A percentile compares a stretch with the other conserved stretches of the same genome.
Evolutionary conservation across 1,140 invertebrate species (phyloP).

Genomic region (Trichogramma pretiosum): DNA sequence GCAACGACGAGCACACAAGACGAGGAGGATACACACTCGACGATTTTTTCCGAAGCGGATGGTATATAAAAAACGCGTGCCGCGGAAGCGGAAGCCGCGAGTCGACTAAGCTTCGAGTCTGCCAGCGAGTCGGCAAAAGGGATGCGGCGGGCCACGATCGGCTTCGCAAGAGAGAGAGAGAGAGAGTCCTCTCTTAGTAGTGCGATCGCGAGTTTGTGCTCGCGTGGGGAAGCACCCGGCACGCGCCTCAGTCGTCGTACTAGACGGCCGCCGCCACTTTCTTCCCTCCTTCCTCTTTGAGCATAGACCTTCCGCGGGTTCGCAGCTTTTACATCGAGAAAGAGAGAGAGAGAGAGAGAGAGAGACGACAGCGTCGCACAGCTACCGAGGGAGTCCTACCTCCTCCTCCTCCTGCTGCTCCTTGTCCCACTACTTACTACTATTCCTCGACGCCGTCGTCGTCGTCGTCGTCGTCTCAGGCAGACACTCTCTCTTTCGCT

Average conservation of each 20-base stretch:
- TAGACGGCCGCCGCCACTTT: background rate
- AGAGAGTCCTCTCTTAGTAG: background rate
- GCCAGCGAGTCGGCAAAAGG: too few species aligned
- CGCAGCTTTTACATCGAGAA: too few species aligned
- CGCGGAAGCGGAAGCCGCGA: constrained; percentile 18
- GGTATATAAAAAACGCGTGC: constrained; percentile 11
- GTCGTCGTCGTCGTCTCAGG: background rate
- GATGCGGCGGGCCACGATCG: constrained; percentile 8
- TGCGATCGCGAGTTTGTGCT: background rate
- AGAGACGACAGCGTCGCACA: too few species aligned
- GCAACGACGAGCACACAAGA: too few species aligned
- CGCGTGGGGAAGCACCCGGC: background rate
- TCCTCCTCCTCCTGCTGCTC: background rate
- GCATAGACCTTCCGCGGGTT: too few species aligned
- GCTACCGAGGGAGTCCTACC: too few species aligned
- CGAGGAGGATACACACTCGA: too few species aligned
- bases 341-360: too few species aligned
- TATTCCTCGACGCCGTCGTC: background rate
- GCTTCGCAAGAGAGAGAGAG: constrained; percentile 6
- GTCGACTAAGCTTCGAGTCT: constrained; percentile 7
- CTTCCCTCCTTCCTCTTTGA: background rate
- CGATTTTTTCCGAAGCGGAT: too few species aligned
- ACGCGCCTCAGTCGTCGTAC: background rate
- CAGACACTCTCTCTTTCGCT: constrained; percentile 4
- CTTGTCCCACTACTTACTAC: background rate